phyloP scores from a whole-genome alignment of 1,140 invertebrate genomes.

The Apis cerana region DNA sequence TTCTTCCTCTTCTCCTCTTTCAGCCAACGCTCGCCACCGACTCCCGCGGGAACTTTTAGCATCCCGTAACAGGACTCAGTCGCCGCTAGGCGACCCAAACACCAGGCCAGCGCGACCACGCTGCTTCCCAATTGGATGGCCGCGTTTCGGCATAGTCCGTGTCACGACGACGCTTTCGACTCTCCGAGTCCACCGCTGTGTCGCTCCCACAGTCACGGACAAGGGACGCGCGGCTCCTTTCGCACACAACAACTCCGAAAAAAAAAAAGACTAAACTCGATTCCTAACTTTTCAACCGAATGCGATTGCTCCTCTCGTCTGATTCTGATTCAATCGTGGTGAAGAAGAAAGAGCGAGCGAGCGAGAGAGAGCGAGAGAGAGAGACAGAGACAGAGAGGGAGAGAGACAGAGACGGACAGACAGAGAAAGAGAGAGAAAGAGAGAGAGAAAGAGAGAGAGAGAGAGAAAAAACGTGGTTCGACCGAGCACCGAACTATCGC shows the following conservation, averaged over 20 bases:
- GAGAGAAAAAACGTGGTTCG: not conserved
- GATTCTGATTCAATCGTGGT: too few relatives aligned
- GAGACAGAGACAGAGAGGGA: not conserved
- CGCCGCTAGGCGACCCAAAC: constrained; percentile 68
- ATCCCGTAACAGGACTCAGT: constrained; percentile 58
- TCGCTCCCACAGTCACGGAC: too few relatives aligned
- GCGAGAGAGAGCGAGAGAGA: not conserved
- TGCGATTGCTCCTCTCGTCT: not conserved
- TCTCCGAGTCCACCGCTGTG: not conserved
- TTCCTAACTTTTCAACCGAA: too few relatives aligned
- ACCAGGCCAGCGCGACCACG: constrained; percentile 52
- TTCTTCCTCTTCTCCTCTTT: not conserved
- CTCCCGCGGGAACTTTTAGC: constrained; percentile 46
- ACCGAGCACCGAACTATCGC: constrained; percentile 17
- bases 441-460: not conserved
- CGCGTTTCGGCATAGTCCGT: constrained; percentile 56
- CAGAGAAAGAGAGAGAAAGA: not conserved
- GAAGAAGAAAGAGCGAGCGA: not conserved
- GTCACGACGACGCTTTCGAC: not conserved
- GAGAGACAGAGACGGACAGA: not conserved
- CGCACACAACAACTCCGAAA: too few relatives aligned
- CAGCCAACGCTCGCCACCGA: constrained; percentile 43
- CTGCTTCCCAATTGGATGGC: constrained; percentile 36
- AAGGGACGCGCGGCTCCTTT: too few relatives aligned
- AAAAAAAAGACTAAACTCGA: too few relatives aligned